Base-by-base conservation (phyloP, 2,113 vertebrate species). In the Anseranas semipalmata region DNA sequence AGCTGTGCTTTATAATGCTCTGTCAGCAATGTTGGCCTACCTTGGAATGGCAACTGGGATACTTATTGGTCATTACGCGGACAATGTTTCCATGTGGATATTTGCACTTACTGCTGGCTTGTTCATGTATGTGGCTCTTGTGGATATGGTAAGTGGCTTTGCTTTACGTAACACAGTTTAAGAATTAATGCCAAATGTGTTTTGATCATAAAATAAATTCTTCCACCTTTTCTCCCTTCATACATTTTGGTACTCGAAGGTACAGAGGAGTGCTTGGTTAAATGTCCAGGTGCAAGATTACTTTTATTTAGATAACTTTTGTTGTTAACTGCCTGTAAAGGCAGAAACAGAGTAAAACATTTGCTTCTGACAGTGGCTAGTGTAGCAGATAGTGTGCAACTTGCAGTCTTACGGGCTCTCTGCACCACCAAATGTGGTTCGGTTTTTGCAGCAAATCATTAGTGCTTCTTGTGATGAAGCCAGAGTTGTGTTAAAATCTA, bases 81-180 rank as follows among this genome's bases (percentile, higher is more conserved):
- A 99, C 88, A 99, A 99, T 58, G 98, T 99, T 91, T 99, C 98
- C n/a, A 99, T 98, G 98, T 99, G 99, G 99, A 99, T 99, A 91
- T 99, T 99, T 95, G 99, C 99, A 70, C 98, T 99, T 75, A 99
- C 99, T 0, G 99, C 99, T 15, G 99, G 99, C 19, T 98, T 99
- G 89, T 99, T 99, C 98, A 98, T 99, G 99, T 99, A 99, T 9
- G 99, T 99, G 76, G 99, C 99, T 19, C 98, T 99, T 91, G 99
- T 99, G 94, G 99, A 99, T 97, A 99, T 99, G 99, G 99, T 99
- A 98, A 98, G 99, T 98, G 58, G 52, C 56, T 65, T 12, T 30
- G 17, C 20, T 59, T 41, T 65, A 41, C 3, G 0, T 20, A 41
- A 39, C 8, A 2, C 17, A 48, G 18, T 25, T 67, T 35, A 60